A percentile compares a stretch with the other conserved stretches of the same genome.
Conservation (phyloP, 2,888 invertebrate species). For the Celastrina argiolus region DNA sequence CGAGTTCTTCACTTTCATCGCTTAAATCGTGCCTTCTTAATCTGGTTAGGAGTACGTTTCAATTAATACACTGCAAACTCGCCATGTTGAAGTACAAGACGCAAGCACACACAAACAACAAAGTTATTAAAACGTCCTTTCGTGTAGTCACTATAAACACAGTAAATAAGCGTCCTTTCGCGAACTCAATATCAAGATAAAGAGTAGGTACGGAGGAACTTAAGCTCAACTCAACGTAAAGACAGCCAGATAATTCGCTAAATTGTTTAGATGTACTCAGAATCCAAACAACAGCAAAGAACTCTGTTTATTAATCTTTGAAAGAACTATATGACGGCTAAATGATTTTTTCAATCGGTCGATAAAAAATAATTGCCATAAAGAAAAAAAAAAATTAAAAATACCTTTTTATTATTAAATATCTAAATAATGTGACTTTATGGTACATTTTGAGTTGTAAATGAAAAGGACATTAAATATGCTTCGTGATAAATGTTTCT, state of each 20-base stretch:
- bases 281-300: conserved; percentile 9
- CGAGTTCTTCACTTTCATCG: background rate
- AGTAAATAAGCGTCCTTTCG: background rate
- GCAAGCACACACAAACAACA: background rate
- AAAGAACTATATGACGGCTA: no score
- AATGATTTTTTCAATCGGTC: no score
- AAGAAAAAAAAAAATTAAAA: background rate
- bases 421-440: background rate
- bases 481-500: background rate
- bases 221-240: conserved; percentile 9
- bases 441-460: background rate
- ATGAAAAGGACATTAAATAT: background rate
- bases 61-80: conserved; percentile 12
- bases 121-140: no score
- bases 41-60: background rate
- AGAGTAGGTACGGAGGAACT: background rate
- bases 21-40: background rate
- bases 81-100: background rate
- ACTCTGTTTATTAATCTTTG: no score
- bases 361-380: background rate
- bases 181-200: no score
- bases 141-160: no score
- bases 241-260: background rate
- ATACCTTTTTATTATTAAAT: background rate
- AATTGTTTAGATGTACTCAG: background rate